A percentile compares a stretch with the other conserved stretches of the same genome.
Conservation (phyloP, 2,113 vertebrate genomes). For the Syngnathus floridae region DNA sequence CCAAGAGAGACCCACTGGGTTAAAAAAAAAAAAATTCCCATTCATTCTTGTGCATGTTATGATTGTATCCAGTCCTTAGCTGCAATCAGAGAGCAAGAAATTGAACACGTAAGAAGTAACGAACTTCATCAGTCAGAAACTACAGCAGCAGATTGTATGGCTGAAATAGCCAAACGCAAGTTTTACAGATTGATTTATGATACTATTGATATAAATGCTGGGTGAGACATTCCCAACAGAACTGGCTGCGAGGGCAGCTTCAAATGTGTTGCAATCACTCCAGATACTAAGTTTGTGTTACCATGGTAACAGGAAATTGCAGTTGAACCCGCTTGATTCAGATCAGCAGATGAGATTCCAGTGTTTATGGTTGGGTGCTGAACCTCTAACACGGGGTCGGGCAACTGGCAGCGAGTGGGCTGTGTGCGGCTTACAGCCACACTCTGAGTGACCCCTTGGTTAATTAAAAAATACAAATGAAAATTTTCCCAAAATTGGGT, state of each 20-base stretch:
- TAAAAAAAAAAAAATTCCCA: neutral
- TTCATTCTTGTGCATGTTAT: neutral
- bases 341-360: neutral
- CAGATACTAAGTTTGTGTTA: neutral
- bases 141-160: slow-evolving; percentile 6
- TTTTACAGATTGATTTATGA: slow-evolving; percentile 6
- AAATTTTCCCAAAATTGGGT: no score
- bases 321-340: neutral
- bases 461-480: no score
- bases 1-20: neutral
- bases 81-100: slow-evolving; percentile 3
- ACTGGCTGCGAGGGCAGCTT: neutral
- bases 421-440: no score
- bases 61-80: slow-evolving; percentile 7
- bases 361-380: neutral
- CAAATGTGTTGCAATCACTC: slow-evolving; percentile 1
- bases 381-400: neutral
- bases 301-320: neutral
- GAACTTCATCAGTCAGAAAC: slow-evolving; percentile 1
- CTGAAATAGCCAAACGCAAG: slow-evolving; percentile 5
- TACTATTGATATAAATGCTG: slow-evolving; percentile 1
- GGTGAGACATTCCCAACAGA: neutral
- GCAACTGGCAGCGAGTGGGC: no score
- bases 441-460: no score
- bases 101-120: slow-evolving; percentile 13